Conservation (phyloP, 2,797 vertebrate genomes). For the Neosilurus hyrtlii region DNA sequence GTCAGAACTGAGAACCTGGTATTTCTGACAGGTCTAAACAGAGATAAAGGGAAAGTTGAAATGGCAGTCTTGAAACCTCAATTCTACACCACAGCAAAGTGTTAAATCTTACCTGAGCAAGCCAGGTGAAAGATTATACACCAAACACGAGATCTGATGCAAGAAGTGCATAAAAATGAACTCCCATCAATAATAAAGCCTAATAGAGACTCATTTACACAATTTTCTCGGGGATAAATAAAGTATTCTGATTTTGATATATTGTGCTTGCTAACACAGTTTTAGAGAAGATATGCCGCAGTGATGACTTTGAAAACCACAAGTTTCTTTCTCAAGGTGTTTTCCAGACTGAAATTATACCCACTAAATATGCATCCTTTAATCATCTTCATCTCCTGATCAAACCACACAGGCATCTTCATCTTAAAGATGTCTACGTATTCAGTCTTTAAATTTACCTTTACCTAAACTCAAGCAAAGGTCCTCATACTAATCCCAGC, state of each 20-base stretch:
- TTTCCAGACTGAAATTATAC: slow-evolving; percentile 25
- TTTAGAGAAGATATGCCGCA: slow-evolving; percentile 11
- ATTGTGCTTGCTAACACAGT: background rate
- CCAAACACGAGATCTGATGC: slow-evolving; percentile 30
- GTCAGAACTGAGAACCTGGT: slow-evolving; percentile 37
- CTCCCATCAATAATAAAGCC: slow-evolving; percentile 11
- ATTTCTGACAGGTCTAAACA: slow-evolving; percentile 59
- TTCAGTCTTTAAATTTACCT: background rate
- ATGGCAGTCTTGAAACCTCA: slow-evolving; percentile 47
- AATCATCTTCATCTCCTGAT: slow-evolving; percentile 12
- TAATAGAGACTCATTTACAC: background rate
- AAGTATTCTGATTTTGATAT: background rate
- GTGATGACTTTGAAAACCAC: slow-evolving; percentile 29
- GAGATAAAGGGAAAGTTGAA: slow-evolving; percentile 50
- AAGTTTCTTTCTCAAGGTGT: slow-evolving; percentile 28
- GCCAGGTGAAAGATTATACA: slow-evolving; percentile 45
- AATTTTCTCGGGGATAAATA: too few relatives aligned
- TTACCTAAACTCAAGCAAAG: background rate
- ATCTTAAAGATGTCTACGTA: background rate
- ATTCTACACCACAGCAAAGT: slow-evolving; percentile 48
- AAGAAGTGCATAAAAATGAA: slow-evolving; percentile 18
- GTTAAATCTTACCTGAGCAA: slow-evolving; percentile 36
- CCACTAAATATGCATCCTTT: slow-evolving; percentile 27
- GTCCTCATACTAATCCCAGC: background rate
- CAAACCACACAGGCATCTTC: slow-evolving; percentile 15